These are phyloP conservation scores for Laterallus jamaicensis DNA, from an alignment of 2,113 vertebrate species.

Conservation along the genomic window DNA sequence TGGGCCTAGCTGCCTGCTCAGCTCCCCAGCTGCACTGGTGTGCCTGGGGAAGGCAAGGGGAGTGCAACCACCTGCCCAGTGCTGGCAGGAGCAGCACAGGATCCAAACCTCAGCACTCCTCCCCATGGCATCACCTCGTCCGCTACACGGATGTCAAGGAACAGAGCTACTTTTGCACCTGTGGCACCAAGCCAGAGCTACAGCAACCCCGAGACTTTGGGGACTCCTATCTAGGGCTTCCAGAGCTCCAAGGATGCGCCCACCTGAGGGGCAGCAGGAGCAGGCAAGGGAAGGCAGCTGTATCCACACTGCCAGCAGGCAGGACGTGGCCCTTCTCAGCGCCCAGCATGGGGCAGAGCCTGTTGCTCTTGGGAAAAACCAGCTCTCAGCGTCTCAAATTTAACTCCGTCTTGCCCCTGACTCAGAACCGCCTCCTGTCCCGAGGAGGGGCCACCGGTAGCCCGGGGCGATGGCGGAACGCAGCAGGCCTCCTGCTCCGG, in stretches of 20 bases:
- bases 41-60: neutral
- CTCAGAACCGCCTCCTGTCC: neutral
- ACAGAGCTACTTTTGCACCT: neutral
- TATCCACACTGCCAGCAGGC: neutral
- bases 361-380: neutral
- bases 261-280: neutral
- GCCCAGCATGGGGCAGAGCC: neutral
- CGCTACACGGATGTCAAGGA: rapidly evolving
- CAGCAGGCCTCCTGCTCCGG: neutral
- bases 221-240: no score
- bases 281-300: neutral
- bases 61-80: rapidly evolving
- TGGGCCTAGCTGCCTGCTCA: neutral
- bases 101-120: neutral
- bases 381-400: neutral
- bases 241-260: neutral
- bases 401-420: neutral
- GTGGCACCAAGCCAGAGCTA: neutral
- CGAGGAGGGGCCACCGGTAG: neutral
- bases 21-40: neutral
- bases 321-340: neutral
- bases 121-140: rapidly evolving
- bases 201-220: neutral
- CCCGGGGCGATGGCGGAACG: neutral
- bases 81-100: neutral